Conservation (phyloP, 2,888 invertebrate genomes). For the Stenurella melanura region DNA sequence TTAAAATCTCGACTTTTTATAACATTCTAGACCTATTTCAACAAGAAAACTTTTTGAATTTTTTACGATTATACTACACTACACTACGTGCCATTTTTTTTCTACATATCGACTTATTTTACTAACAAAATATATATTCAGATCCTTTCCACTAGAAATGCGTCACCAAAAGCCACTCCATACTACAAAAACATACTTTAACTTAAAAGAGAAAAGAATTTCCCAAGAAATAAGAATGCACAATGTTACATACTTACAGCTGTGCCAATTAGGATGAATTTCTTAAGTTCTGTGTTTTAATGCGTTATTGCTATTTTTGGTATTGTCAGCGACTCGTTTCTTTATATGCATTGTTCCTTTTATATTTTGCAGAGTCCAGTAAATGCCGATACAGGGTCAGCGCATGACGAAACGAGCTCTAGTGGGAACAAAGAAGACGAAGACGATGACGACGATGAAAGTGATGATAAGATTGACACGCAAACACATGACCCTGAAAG, state of each 20-base stretch:
- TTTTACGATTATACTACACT: too few species aligned
- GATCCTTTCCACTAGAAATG: neutral
- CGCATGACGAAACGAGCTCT: constrained; percentile 92
- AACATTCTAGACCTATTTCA: too few species aligned
- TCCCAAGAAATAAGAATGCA: constrained; percentile 1
- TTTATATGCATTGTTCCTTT: constrained; percentile 39
- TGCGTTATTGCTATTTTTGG: constrained; percentile 19
- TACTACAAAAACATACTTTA: neutral
- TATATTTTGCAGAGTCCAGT: constrained; percentile 79
- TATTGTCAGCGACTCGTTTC: constrained; percentile 10
- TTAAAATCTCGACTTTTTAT: too few species aligned
- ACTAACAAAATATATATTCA: too few species aligned
- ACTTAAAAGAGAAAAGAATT: neutral
- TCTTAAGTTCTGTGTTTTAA: constrained; percentile 5
- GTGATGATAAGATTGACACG: constrained; percentile 92
- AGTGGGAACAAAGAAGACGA: constrained; percentile 91
- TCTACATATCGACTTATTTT: too few species aligned
- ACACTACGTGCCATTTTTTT: too few species aligned
- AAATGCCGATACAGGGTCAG: constrained; percentile 79
- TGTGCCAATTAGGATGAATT: constrained; percentile 10
- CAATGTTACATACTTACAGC: neutral
- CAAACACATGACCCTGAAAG: constrained; percentile 92
- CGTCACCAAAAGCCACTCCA: neutral
- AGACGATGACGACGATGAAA: constrained; percentile 92
- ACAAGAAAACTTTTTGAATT: too few species aligned